These are phyloP conservation scores for Lamellibrachia luymesi DNA, from an alignment of 1,140 invertebrate genomes.

Conservation along the genomic window DNA sequence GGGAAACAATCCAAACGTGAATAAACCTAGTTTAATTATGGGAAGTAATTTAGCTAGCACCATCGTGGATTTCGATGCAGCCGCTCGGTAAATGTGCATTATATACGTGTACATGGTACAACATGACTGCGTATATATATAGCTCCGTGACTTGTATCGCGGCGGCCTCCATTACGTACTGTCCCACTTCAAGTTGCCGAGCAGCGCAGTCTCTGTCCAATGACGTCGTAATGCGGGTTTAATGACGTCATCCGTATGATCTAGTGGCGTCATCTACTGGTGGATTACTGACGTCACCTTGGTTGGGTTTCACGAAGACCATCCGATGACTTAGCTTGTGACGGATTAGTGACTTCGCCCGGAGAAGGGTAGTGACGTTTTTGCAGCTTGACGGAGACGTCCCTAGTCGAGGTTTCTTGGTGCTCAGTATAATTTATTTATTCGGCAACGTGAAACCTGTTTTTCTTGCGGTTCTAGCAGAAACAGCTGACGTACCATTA, in stretches of 20 bases:
- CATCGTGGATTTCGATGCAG: too few species aligned
- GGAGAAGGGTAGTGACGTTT: not conserved
- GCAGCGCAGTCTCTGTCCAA: not conserved
- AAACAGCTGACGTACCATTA: not conserved
- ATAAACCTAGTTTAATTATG: too few species aligned
- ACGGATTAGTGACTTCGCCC: not conserved
- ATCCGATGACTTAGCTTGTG: not conserved
- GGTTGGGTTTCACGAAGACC: not conserved
- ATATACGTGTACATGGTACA: too few species aligned
- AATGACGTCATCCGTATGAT: not conserved
- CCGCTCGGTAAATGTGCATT: too few species aligned
- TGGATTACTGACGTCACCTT: not conserved
- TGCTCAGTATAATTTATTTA: not conserved
- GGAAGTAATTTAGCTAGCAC: too few species aligned
- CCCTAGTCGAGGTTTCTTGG: not conserved
- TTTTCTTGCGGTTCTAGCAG: not conserved
- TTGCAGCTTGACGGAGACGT: too few species aligned
- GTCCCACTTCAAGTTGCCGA: not conserved
- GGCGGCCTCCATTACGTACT: not conserved
- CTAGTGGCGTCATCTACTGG: not conserved
- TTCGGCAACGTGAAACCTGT: not conserved
- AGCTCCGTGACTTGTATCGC: not conserved
- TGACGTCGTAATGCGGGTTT: not conserved
- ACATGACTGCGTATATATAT: too few species aligned
- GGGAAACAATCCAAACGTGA: too few species aligned